phyloP scores from a whole-genome alignment of 2,113 vertebrate genomes.

The Tachycineta bicolor region DNA sequence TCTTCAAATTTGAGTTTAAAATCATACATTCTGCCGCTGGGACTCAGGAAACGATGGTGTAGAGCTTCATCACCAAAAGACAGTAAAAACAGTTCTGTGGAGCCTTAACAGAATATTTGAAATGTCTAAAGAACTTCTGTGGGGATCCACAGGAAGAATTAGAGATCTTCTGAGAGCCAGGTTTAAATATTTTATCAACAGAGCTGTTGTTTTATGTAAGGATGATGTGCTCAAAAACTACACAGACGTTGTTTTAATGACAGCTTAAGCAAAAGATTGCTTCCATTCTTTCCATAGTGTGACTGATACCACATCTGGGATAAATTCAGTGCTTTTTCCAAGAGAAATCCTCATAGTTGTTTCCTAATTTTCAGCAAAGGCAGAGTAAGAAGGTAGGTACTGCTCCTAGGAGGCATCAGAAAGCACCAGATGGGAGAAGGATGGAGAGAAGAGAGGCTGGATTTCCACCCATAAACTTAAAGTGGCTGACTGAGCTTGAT shows the following conservation, averaged over 20 bases:
- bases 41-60: background rate
- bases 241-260: background rate
- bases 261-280: background rate
- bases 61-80: background rate
- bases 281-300: background rate
- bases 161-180: background rate
- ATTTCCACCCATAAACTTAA: background rate
- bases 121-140: background rate
- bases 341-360: background rate
- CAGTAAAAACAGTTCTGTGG: background rate
- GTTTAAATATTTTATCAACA: conserved; percentile 39
- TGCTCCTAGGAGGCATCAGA: background rate
- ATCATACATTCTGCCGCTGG: background rate
- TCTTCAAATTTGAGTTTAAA: background rate
- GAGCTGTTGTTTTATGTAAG: background rate
- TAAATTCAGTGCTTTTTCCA: background rate
- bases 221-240: background rate
- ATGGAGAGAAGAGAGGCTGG: background rate
- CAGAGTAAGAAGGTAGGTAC: background rate
- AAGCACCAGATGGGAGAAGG: rapidly evolving
- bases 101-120: background rate
- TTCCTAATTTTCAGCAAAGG: background rate
- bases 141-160: background rate
- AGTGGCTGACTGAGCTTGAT: background rate
- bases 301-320: background rate